These are phyloP conservation scores for Otolemur garnettii DNA, from an alignment of 2,113 vertebrate species.

Conservation along the genomic window DNA sequence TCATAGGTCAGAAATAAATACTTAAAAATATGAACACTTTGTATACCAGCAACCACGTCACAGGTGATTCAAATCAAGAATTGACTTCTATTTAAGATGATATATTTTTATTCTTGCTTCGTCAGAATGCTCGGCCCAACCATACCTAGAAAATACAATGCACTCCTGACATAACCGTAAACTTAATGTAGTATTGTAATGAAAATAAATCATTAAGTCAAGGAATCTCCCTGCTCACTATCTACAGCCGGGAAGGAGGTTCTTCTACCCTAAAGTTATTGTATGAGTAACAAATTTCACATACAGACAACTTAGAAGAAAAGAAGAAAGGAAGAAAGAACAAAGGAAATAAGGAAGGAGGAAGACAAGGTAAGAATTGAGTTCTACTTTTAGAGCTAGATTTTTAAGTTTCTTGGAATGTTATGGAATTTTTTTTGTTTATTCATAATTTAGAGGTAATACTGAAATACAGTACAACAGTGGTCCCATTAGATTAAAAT, in stretches of 20 bases:
- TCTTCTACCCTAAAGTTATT: background rate
- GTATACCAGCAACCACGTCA: background rate
- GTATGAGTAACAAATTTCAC: background rate
- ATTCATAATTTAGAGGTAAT: constrained; percentile 30
- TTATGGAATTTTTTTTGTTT: background rate
- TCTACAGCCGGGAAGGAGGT: background rate
- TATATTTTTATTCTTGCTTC: background rate
- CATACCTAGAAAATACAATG: background rate
- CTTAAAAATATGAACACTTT: constrained; percentile 55
- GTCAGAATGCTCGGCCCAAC: background rate
- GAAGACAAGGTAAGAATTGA: background rate
- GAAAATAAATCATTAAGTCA: background rate
- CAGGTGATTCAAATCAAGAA: constrained; percentile 42
- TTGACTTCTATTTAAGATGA: background rate
- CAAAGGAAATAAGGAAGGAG: background rate
- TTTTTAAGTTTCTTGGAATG: background rate
- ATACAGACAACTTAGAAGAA: background rate
- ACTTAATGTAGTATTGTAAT: background rate
- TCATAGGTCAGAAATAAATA: constrained; percentile 62
- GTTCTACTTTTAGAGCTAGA: background rate
- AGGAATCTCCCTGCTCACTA: background rate
- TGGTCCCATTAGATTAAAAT: background rate
- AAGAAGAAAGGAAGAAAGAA: background rate
- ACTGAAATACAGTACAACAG: background rate
- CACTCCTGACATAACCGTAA: background rate